Base-by-base conservation (phyloP, 2,888 invertebrate genomes). In the Caenorhabditis doughertyi region DNA sequence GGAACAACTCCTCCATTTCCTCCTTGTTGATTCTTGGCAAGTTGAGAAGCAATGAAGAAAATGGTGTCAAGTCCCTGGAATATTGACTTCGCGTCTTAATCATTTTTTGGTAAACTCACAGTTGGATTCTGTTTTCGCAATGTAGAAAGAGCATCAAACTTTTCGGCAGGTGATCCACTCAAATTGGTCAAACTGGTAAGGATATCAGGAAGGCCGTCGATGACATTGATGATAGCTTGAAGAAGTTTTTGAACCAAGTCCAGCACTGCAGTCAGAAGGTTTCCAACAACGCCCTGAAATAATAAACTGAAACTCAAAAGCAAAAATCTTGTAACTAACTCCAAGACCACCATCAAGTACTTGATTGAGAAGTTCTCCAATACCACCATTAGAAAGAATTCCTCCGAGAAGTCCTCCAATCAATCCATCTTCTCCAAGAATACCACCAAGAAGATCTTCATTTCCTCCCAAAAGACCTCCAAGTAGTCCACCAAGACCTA, bases 371-470 rank as follows among this genome's bases (percentile, higher is more conserved):
- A 39, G 9, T 39, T 18, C 44, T 47, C n/a, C n/a, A 18, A 47
- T n/a, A 18, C 44, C 44, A 18, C 44, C 44, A 18, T 47, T 3
- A 18, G 18, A n/a, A 18, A 47, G 44, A 47, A 47, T n/a, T 47
- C 44, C 44, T 47, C 44, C 44, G 8, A 47, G 44, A 47, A 47
- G 44, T 47, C 44, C 44, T 18, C 44, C 44, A 47, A 47, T n/a
- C n/a, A n/a, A 3, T 47, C 44, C 44, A 18, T 8, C 44, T 5
- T 3, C n/a, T n/a, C n/a, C n/a, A n/a, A n/a, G n/a, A n/a, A n/a
- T n/a, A n/a, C n/a, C n/a, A n/a, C n/a, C n/a, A n/a, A n/a, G n/a
- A n/a, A n/a, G n/a, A n/a, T n/a, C n/a, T n/a, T n/a, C n/a, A n/a
- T n/a, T n/a, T 5, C 44, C 44, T 13, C 18, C 18, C 1, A 4